These are phyloP conservation scores for Agrotis segetum DNA, from an alignment of 2,888 invertebrate species.

Conservation along the genomic window DNA sequence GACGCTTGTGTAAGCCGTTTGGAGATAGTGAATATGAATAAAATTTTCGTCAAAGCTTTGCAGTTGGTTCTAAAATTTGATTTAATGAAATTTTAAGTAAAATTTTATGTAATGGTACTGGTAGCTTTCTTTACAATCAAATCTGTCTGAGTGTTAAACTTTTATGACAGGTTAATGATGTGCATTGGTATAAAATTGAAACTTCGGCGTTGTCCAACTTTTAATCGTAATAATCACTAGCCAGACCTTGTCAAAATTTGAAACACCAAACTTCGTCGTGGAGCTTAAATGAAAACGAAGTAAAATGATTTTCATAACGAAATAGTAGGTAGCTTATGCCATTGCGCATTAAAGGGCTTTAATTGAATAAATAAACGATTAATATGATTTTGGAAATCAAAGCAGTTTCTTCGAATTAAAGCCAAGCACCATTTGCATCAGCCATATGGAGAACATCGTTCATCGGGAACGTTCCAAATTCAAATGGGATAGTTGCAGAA, in stretches of 20 bases:
- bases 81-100: conserved; percentile 23
- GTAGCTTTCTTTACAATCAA: conserved; percentile 13
- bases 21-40: conserved; percentile 47
- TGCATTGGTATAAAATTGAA: neutral
- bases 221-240: too few relatives aligned
- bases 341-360: neutral
- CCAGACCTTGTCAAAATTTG: too few relatives aligned
- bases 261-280: too few relatives aligned
- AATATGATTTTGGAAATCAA: neutral
- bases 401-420: neutral
- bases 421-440: conserved; percentile 16
- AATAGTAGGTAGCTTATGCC: neutral
- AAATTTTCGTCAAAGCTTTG: conserved; percentile 46
- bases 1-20: conserved; percentile 49
- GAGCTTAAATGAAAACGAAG: too few relatives aligned
- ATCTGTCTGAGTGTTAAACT: neutral
- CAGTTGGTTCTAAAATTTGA: conserved; percentile 25
- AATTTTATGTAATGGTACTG: conserved; percentile 8
- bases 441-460: conserved; percentile 57
- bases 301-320: neutral
- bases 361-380: neutral
- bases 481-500: conserved; percentile 66
- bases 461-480: conserved; percentile 65
- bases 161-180: neutral
- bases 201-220: neutral